Base-by-base conservation (phyloP, 2,888 invertebrate species). In the Meiosimyza decipiens region DNA sequence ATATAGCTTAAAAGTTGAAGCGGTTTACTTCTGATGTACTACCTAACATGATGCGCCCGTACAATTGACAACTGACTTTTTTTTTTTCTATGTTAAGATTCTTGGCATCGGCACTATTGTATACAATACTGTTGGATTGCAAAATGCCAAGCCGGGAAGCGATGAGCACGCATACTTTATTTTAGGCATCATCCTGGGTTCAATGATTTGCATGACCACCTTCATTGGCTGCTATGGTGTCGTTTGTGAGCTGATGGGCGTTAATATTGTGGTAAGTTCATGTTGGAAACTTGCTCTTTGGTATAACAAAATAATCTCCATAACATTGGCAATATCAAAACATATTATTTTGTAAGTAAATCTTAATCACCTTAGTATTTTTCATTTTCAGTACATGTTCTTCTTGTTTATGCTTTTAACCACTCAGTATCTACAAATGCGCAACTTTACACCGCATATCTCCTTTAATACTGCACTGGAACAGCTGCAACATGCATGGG, bases 91-190 rank as follows among this genome's bases (percentile, higher is more conserved):
- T 50, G 15, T 54, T 50, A 54, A 83, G 84, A 71, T 83, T 55
- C 75, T 83, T 49, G 83, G 82, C 52, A 75, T 83, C 16, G 82
- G 79, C 13, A 79, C 79, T 4, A 80, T 83, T 74, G 77, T 73
- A 7, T 78, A 80, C 11, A 81, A 82, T 49, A 79, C 78, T 0
- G 60, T 82, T 71, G 83, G 82, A 1, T 74, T 84, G n/a, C 77
- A 83, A 55, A 73, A 74, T 63, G 81, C 81, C 3, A 75, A 80
- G 22, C 82, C 84, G 0, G 81, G 81, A 52, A 84, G 82, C 0
- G 80, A 82, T 22, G 84, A 82, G 64, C 83, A 83, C 52, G 82
- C 84, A 5, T 83, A 82, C 70, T 83, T 81, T 55, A 80, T 84
- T 60, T 79, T 83, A 68, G 83, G 82, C 33, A 77, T 83, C 22